Evolutionary conservation across 2,113 vertebrate genomes (phyloP).

Genomic region (Actenoides lindsayi): DNA sequence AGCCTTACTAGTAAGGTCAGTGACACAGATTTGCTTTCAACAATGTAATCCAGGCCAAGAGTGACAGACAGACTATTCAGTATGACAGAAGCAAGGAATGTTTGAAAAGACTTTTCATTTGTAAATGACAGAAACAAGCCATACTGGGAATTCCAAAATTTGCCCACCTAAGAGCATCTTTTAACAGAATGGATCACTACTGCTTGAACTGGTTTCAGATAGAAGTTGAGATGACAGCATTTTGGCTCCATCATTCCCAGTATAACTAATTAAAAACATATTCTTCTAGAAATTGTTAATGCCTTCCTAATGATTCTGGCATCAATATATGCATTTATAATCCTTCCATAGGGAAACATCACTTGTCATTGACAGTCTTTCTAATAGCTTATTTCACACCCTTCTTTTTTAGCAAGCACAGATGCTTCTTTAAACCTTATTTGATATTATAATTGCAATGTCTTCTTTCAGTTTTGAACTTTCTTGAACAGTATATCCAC

Average conservation of each 20-base stretch:
- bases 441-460: neutral
- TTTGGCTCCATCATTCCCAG: neutral
- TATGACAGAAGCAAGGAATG: neutral
- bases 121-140: slow-evolving; percentile 18
- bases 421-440: neutral
- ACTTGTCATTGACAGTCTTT: neutral
- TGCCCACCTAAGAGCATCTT: neutral
- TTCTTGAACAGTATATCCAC: neutral
- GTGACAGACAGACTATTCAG: slow-evolving; percentile 26
- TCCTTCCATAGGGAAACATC: neutral
- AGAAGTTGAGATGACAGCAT: neutral
- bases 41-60: slow-evolving; percentile 20
- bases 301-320: neutral
- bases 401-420: neutral
- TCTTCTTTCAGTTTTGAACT: neutral
- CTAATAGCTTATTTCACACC: neutral
- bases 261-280: neutral
- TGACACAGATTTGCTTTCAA: slow-evolving; percentile 50
- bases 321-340: neutral
- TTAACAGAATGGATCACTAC: neutral
- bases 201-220: neutral
- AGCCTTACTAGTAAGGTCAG: slow-evolving; percentile 40
- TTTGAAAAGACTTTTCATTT: slow-evolving; percentile 30
- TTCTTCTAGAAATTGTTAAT: neutral
- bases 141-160: neutral